Percentiles rank a stretch among this genome's conserved stretches.
phyloP scores from a whole-genome alignment of 2,797 vertebrate genomes.

The Pogoniulus pusillus region DNA sequence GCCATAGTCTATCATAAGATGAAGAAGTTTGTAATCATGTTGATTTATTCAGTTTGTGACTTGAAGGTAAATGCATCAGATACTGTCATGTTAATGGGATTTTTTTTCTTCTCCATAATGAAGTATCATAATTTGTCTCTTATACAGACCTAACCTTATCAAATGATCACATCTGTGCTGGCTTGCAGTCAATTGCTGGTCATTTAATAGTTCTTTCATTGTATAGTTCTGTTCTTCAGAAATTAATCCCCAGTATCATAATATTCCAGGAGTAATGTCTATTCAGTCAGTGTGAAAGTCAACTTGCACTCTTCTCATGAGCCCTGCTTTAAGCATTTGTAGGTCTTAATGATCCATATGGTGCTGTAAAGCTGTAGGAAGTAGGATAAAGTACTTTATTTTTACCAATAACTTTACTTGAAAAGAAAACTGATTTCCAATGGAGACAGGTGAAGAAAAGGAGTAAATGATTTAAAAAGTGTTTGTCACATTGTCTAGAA shows the following conservation, averaged over 20 bases:
- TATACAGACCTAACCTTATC: background rate
- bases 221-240: background rate
- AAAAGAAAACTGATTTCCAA: constrained; percentile 21
- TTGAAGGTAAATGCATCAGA: background rate
- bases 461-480: background rate
- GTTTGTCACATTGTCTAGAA: background rate
- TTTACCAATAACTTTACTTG: background rate
- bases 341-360: background rate
- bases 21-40: background rate
- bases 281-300: background rate
- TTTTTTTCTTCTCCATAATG: background rate
- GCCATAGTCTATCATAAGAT: background rate
- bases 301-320: background rate
- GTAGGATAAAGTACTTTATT: constrained; percentile 1
- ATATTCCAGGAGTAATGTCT: background rate
- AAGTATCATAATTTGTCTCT: background rate
- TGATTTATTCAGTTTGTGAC: background rate
- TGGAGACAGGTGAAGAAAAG: background rate
- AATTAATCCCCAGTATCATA: background rate
- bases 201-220: background rate
- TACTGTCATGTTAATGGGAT: background rate
- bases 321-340: background rate
- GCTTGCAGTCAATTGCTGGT: background rate
- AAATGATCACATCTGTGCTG: background rate
- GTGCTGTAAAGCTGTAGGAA: background rate